Evolutionary conservation across 2,888 invertebrate species (phyloP), one percentile per base, ranked within the genome.

Genomic region (Cantharis nigra): DNA sequence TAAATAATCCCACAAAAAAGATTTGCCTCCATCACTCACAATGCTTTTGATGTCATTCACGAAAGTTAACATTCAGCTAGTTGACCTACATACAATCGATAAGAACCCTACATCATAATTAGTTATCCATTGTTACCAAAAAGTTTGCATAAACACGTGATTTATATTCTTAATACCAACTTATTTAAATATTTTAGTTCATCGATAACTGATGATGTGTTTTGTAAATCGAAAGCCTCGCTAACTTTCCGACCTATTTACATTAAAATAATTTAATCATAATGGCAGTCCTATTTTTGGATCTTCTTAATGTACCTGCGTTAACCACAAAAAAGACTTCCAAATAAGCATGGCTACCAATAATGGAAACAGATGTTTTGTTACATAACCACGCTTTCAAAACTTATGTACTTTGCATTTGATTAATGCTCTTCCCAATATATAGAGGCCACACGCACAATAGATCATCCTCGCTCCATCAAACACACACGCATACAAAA

Each of bases 371-470:
- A 78, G 74, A 71, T 77, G 77, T 73, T 73, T 77, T 74, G 77
- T 71, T 77, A 77, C 77, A 77, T 77, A 74, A 49, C 76, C 33
- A 72, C 74, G 74, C 77, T 78, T 74, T 74, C 72, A 75, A 69
- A 75, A 78, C 71, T 75, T 78, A 74, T 78, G 70, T 78, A 75
- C 77, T 77, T 78, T 78, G 74, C 76, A 72, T 80, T 80, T 82
- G 82, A 82, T 82, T 82, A 82, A 82, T 82, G 82, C 78, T 80
- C 81, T 81, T 78, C 80, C 69, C 77, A 73, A 79, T 72, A 78
- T 72, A 69, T 74, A 72, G 70, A 67, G 75, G 72, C 49, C 75
- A 65, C 65, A 49, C 75, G 71, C 71, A 78, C 72, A 78, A 78
- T 78, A 78, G 75, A 78, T 78, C 78, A 75, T 78, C 75, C 28